A percentile compares a stretch with the other conserved stretches of the same genome.
Evolutionary conservation across 2,888 invertebrate species (phyloP).

Genomic region (Macaria liturata): DNA sequence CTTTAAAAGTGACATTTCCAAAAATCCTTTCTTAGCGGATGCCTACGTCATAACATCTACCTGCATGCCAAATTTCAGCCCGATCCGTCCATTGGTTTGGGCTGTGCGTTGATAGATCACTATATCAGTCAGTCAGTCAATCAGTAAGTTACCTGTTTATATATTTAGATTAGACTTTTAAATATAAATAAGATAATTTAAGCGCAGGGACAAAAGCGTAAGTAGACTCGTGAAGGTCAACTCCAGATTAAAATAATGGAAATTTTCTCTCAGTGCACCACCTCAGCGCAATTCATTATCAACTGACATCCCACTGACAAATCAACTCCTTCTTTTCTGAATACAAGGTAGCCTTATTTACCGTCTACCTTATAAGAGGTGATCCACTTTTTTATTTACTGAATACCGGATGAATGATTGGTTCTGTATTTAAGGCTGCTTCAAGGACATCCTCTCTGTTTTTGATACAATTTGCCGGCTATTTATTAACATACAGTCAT

Average conservation of each 20-base stretch:
- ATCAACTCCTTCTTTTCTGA: slow-evolving; percentile 21
- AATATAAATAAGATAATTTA: not conserved
- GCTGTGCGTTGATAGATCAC: too few relatives aligned
- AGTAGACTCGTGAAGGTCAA: not conserved
- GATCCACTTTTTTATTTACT: slow-evolving; percentile 31
- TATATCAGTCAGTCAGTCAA: too few relatives aligned
- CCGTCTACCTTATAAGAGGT: slow-evolving; percentile 24
- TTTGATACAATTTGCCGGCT: slow-evolving; percentile 31
- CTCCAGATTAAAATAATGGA: slow-evolving; percentile 4
- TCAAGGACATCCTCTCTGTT: slow-evolving; percentile 45
- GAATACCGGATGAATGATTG: slow-evolving; percentile 27
- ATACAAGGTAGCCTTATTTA: slow-evolving; percentile 19
- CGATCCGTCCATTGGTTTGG: too few relatives aligned
- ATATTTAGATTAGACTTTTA: not conserved
- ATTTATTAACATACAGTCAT: slow-evolving; percentile 33
- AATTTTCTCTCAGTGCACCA: slow-evolving; percentile 1
- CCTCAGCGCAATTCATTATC: slow-evolving; percentile 18
- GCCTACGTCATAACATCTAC: too few relatives aligned
- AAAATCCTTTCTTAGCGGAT: too few relatives aligned
- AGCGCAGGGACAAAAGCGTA: not conserved
- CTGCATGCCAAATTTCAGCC: too few relatives aligned
- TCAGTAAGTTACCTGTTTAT: too few relatives aligned
- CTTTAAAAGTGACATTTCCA: too few relatives aligned
- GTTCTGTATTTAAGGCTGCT: slow-evolving; percentile 35
- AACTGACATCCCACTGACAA: slow-evolving; percentile 21